These are phyloP conservation scores for Psittacus erithacus DNA, from an alignment of 2,113 vertebrate genomes.

Conservation along the genomic window DNA sequence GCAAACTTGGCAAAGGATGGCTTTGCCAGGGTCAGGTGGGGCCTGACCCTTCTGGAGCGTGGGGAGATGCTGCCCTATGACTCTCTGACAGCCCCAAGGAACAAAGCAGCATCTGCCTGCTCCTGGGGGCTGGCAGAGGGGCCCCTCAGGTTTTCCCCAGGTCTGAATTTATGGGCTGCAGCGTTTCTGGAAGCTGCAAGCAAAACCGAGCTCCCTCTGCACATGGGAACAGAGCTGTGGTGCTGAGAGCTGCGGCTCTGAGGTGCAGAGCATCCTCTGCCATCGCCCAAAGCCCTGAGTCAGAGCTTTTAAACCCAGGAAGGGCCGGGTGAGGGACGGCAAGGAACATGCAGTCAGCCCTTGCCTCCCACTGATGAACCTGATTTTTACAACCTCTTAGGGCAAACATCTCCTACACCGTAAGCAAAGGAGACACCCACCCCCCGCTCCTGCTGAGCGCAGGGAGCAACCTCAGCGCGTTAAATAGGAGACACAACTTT, in stretches of 20 bases:
- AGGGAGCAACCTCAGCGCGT: neutral
- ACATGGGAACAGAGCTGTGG: neutral
- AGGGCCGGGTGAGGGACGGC: neutral
- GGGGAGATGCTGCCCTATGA: fast-evolving
- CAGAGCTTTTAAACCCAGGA: neutral
- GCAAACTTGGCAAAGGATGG: neutral
- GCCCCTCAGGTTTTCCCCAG: neutral
- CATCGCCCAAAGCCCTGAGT: neutral
- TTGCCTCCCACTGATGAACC: neutral
- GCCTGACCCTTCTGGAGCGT: neutral
- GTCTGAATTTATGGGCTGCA: neutral
- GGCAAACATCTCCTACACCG: neutral
- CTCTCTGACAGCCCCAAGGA: neutral
- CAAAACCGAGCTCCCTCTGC: neutral
- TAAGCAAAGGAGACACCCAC: fast-evolving
- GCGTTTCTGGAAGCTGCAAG: conserved; percentile 1
- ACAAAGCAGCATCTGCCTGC: neutral
- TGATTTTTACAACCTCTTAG: neutral
- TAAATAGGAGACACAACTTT: conserved; percentile 2
- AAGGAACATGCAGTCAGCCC: neutral
- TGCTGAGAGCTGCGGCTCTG: neutral
- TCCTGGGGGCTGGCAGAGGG: neutral
- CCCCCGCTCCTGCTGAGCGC: neutral
- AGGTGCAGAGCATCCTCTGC: neutral
- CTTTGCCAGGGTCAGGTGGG: neutral